Base-by-base conservation (phyloP, 2,113 vertebrate genomes). In the Heloderma charlesbogerti region DNA sequence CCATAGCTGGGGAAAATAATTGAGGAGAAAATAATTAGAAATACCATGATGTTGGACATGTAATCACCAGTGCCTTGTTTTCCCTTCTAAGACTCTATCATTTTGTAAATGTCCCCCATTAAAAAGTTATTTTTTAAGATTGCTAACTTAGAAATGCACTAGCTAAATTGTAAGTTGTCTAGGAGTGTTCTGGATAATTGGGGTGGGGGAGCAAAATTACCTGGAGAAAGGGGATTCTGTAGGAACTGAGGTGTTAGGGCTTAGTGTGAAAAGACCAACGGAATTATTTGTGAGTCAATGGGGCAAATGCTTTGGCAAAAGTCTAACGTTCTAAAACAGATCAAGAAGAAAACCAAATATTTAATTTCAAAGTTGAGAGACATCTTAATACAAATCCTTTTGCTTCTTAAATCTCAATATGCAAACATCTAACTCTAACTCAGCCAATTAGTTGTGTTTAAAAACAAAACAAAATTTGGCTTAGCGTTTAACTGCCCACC, bases 111-210 rank as follows among this genome's bases (percentile, higher is more conserved):
- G 81, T 20, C 29, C 43, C 29, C 75, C 84, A 69, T 80, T 86
- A 71, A 80, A 86, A 79, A 69, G 34, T 78, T 85, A 67, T 90
- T 86, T 86, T n/a, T 67, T 45, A 54, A 69, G 43, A 80, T 69
- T 79, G 57, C 60, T 37, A 88, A 51, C 60, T 71, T 48, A 69
- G 34, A 80, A 79, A 37, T 90, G 37, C 43, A 51, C 34, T 69
- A 37, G n/a, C 37, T 45, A 86, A 83, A 80, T 54, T 43, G n/a
- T 25, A 45, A 85, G 25, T 22, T 37, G 45, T 85, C 27, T 3
- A 43, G 8, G 9, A 2, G 75, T 22, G n/a, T 29, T 69, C n/a
- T 9, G 10, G 40, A 83, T 89, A 48, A 88, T 66, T 34, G n/a
- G 3, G 67, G 66, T n/a, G 54, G 48, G 34, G 2, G 67, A 66